These are phyloP conservation scores for Chondrilla cf. caribensis DNA, from an alignment of 37 sponge, comb jelly and placozoan species.

Conservation along the genomic window DNA sequence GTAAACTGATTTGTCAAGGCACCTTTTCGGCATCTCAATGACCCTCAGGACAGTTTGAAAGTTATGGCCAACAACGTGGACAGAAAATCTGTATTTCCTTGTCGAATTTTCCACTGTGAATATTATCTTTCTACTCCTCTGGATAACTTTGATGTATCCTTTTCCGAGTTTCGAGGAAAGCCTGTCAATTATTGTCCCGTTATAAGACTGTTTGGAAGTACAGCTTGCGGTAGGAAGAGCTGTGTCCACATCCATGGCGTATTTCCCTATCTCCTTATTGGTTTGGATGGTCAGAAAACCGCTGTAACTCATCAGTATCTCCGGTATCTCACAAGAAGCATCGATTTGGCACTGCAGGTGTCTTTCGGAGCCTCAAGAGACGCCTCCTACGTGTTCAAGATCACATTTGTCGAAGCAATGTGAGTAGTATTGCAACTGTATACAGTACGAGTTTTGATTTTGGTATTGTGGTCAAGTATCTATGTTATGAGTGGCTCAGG, in stretches of 20 bases:
- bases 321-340: conserved; percentile 58
- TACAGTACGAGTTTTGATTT: no score
- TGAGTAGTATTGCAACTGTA: conserved; percentile 38
- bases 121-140: conserved; percentile 57
- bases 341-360: conserved; percentile 73
- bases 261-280: conserved; percentile 89
- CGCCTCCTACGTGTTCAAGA: conserved; percentile 78
- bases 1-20: no score
- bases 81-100: conserved; percentile 27
- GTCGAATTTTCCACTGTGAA: conserved; percentile 74
- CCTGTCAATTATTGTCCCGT: conserved; percentile 76
- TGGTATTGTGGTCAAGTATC: no score
- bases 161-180: conserved; percentile 50
- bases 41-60: no score
- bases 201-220: conserved; percentile 87
- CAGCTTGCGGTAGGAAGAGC: conserved; percentile 84
- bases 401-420: conserved; percentile 68
- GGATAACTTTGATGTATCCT: conserved; percentile 61
- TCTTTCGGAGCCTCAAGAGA: conserved; percentile 38
- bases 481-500: no score
- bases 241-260: conserved; percentile 95
- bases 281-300: conserved; percentile 22
- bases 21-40: no score
- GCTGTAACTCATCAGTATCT: conserved; percentile 37
- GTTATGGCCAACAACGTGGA: no score